Conservation (phyloP, 2,797 vertebrate species). For the Bothrops alternatus region DNA sequence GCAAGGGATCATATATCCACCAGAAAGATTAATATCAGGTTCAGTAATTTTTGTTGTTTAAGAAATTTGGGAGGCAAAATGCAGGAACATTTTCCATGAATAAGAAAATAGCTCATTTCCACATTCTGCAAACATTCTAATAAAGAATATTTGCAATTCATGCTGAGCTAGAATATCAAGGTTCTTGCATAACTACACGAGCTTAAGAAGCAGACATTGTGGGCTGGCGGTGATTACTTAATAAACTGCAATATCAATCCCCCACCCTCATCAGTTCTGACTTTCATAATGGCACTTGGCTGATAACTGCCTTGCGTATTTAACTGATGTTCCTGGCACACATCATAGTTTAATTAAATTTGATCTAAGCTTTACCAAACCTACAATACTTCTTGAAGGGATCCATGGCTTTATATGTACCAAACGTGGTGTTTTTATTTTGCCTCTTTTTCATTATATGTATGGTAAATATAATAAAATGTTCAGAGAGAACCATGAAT, state of each 20-base stretch:
- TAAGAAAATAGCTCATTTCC: neutral
- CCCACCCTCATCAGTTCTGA: neutral
- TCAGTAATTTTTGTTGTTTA: neutral
- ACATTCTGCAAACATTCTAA: neutral
- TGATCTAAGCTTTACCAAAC: neutral
- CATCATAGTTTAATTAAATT: neutral
- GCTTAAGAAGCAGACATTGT: neutral
- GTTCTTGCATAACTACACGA: neutral
- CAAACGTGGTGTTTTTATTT: neutral
- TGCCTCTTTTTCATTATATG: neutral
- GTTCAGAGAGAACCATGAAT: neutral
- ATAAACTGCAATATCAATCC: neutral
- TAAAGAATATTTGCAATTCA: neutral
- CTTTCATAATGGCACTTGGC: neutral
- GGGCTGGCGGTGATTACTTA: neutral
- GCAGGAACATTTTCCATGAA: neutral
- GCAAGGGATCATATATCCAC: neutral
- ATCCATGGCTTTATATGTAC: neutral
- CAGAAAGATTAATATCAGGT: neutral
- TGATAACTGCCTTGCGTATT: neutral
- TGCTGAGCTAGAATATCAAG: neutral
- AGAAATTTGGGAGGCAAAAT: neutral
- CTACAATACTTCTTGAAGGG: neutral
- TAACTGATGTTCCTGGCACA: neutral
- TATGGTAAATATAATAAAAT: neutral